These are phyloP conservation scores for Yponomeuta cagnagella DNA, from an alignment of 2,888 invertebrate genomes.

Conservation along the genomic window DNA sequence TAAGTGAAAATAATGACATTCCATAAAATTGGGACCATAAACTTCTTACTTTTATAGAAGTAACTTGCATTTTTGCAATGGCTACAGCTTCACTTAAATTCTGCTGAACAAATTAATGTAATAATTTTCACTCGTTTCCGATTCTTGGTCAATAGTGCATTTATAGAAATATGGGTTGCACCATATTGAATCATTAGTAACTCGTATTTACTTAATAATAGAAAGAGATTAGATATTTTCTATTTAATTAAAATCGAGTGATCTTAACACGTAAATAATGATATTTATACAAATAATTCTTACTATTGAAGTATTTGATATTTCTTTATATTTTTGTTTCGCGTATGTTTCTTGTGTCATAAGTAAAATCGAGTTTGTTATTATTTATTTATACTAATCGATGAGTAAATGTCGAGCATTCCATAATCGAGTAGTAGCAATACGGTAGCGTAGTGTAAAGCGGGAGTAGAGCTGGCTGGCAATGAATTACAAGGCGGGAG, in stretches of 20 bases:
- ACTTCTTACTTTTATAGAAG: slow-evolving; percentile 28
- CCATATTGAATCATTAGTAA: slow-evolving; percentile 58
- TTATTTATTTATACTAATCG: slow-evolving; percentile 68
- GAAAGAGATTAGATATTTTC: slow-evolving; percentile 68
- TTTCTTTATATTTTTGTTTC: slow-evolving; percentile 54
- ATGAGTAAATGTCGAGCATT: slow-evolving; percentile 51
- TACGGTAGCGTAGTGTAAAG: not conserved
- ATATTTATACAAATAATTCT: slow-evolving; percentile 68
- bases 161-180: slow-evolving; percentile 7
- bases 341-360: slow-evolving; percentile 68
- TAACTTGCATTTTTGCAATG: slow-evolving; percentile 21
- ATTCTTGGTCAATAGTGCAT: slow-evolving; percentile 26
- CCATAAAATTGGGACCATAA: slow-evolving; percentile 66
- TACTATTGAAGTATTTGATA: slow-evolving; percentile 63
- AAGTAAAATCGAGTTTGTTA: slow-evolving; percentile 56
- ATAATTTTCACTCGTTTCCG: not conserved
- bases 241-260: slow-evolving; percentile 59
- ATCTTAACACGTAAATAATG: slow-evolving; percentile 61
- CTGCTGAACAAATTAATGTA: slow-evolving; percentile 34
- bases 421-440: slow-evolving; percentile 23
- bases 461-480: slow-evolving; percentile 2
- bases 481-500: slow-evolving; percentile 2
- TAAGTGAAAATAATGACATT: slow-evolving; percentile 58
- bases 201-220: slow-evolving; percentile 65
- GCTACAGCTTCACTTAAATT: slow-evolving; percentile 7